Evolutionary conservation across 2,797 vertebrate species (phyloP).

Genomic region (Lagothrix lagotricha): DNA sequence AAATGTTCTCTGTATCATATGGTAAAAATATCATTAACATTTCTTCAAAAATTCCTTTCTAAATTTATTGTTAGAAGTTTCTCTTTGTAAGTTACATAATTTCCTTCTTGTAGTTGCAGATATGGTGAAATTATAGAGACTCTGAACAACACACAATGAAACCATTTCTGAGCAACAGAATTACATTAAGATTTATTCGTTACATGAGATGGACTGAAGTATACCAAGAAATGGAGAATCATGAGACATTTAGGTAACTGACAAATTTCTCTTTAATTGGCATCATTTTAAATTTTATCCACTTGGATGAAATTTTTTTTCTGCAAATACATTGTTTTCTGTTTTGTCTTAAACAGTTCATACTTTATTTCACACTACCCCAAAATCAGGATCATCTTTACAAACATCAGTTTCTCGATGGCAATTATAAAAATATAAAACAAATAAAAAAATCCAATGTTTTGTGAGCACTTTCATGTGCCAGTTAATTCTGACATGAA

Average conservation of each 20-base stretch:
- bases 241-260: background rate
- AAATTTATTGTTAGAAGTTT: background rate
- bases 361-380: background rate
- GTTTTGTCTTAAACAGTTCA: background rate
- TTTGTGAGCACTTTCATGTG: background rate
- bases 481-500: background rate
- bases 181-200: background rate
- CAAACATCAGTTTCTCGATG: background rate
- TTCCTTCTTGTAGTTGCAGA: background rate
- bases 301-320: background rate
- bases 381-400: background rate
- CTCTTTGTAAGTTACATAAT: background rate
- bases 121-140: background rate
- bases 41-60: background rate
- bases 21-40: background rate
- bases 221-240: background rate
- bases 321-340: background rate
- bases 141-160: background rate
- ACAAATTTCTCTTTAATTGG: background rate
- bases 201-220: background rate
- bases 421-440: background rate
- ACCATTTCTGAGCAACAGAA: background rate
- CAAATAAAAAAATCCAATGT: background rate
- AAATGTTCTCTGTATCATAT: background rate
- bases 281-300: background rate